Base-by-base conservation (phyloP, 2,797 vertebrate genomes). In the Salmo trutta region DNA sequence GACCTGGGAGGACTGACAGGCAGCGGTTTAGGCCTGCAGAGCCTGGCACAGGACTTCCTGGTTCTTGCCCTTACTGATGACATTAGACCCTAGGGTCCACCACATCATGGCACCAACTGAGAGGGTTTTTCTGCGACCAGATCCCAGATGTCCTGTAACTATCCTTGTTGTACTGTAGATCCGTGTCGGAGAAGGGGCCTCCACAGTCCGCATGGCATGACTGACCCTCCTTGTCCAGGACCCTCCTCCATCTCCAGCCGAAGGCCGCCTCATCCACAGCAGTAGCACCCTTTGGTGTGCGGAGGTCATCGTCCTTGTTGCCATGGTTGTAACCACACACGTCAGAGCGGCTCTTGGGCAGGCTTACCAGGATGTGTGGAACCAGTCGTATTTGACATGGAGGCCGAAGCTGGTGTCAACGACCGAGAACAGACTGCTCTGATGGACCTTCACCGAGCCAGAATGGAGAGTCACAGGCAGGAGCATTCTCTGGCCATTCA, bases 241-340 rank as follows among this genome's bases (percentile, higher is more conserved):
- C 36, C 36, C 6, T 82, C 80, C 83, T 94, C 94, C 94, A 95
- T 81, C 87, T 91, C 47, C 95, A 86, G 16, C 88, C 87, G 21
- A 73, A 54, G 0, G 76, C 3, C 0, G 81, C 19, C 0, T 70
- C 1, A 0, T 79, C 87, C 47, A 65, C 67, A 0, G 27, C 14
- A 1, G 74, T 31, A 19, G 4, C 29, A 0, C 77, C 70, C 0
- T 84, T 52, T 0, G 88, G 78, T 0, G 72, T 87, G 14, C 75
- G 75, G 36, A 89, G 75, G 3, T 95, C 94, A 0, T 95, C 91
- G 0, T 0, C 0, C 0, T 83, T 73, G 4, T 94, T 1, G 0
- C 89, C 82, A 0, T 95, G 94, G 53, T 79, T 88, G 81, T 95
- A 93, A 10, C 36, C 51, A 64, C 77, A 80, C 3, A 3, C 5